Evolutionary conservation across 2,113 vertebrate species (phyloP).

Genomic region (Psephotus haematonotus): DNA sequence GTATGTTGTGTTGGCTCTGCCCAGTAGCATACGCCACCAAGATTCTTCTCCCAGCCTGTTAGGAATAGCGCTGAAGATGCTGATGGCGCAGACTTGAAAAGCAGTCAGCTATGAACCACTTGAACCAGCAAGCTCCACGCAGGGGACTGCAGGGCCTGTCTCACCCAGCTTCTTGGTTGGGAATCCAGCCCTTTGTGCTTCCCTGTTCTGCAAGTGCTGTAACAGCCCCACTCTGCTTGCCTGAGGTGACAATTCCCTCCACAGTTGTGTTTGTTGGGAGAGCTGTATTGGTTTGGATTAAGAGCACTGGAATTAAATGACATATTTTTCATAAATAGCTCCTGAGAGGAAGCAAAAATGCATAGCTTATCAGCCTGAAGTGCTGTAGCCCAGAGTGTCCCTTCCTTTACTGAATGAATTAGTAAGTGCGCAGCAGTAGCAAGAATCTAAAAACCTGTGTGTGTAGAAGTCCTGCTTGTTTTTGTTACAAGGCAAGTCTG

Average conservation of each 20-base stretch:
- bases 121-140: background rate
- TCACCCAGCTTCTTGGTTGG: background rate
- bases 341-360: background rate
- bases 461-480: background rate
- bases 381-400: background rate
- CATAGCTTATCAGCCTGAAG: background rate
- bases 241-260: background rate
- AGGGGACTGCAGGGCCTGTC: background rate
- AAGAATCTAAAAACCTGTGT: background rate
- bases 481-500: conserved; percentile 22
- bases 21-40: background rate
- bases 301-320: background rate
- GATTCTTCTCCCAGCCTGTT: background rate
- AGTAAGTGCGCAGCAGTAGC: background rate
- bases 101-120: background rate
- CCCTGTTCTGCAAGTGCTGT: background rate
- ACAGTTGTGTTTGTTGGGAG: background rate
- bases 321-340: background rate
- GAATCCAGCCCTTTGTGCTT: background rate
- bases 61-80: background rate
- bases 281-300: background rate
- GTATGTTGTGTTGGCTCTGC: background rate
- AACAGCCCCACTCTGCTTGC: background rate
- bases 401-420: background rate
- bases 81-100: background rate